A percentile compares a stretch with the other conserved stretches of the same genome.
These are phyloP conservation scores for Diabrotica virgifera DNA, from an alignment of 1,140 invertebrate species.

Conservation along the genomic window DNA sequence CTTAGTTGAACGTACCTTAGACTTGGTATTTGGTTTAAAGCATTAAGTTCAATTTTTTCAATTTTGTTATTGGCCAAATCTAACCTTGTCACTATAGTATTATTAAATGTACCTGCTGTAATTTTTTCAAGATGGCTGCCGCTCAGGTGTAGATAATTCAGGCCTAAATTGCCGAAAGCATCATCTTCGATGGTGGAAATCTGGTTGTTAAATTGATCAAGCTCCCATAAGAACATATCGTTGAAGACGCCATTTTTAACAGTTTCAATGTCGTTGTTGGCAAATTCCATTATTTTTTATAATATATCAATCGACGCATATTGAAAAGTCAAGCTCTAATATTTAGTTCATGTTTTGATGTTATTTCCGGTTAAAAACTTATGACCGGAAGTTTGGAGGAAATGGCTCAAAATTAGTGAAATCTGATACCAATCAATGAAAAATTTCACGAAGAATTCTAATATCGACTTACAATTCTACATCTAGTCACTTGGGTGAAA, in stretches of 20 bases:
- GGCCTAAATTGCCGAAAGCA: background rate
- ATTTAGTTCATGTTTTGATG: too few species aligned
- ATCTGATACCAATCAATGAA: too few species aligned
- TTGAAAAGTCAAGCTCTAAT: too few species aligned
- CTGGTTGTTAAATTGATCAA: background rate
- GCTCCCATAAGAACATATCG: background rate
- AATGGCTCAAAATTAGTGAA: too few species aligned
- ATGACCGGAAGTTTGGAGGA: too few species aligned
- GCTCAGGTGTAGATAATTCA: background rate
- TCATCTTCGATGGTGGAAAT: conserved; percentile 3
- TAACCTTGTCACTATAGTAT: background rate
- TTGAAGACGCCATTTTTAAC: conserved; percentile 10
- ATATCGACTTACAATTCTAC: too few species aligned
- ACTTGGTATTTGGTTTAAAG: background rate
- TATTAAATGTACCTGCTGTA: background rate
- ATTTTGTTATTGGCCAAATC: background rate
- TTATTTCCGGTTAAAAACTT: too few species aligned
- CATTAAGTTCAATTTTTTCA: background rate
- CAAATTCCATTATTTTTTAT: too few species aligned
- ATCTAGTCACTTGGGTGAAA: too few species aligned
- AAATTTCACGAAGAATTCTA: too few species aligned
- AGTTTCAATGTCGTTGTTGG: background rate
- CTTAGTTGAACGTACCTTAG: background rate
- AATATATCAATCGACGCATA: too few species aligned
- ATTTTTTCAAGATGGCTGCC: background rate